Base-by-base conservation (phyloP, 2,797 vertebrate genomes). In the Sebastes elongatus region DNA sequence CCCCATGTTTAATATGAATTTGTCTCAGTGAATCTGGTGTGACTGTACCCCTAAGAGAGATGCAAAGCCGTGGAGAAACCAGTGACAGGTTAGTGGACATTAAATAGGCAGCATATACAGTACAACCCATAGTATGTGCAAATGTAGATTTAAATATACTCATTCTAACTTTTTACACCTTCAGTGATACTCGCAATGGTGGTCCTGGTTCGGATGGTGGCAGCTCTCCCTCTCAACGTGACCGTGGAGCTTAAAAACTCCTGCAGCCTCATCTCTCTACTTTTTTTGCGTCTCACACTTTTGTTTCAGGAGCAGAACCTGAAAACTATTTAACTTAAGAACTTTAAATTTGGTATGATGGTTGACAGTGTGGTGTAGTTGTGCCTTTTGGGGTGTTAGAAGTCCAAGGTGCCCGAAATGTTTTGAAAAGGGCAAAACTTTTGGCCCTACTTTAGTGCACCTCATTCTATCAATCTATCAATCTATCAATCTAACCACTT, bases 41-140 rank as follows among this genome's bases (percentile, higher is more conserved):
- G 13, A 11, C 3, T 61, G 0, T 0, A 53, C 10, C 3, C 5
- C n/a, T 52, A 20, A 3, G 0, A 25, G 2, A 6, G 3, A 10
- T 20, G 4, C 10, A 64, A 16, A 16, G 5, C 4, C 2, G 10
- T 3, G 3, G 7, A 30, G 18, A 3, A 16, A 14, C 20, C 23
- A 46, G 4, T 23, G 65, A 38, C 7, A 57, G 66, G 76, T 80
- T 35, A 64, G 73, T 72, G 32, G 35, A 22, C 42, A 77, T 27
- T 14, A 11, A 42, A 71, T 10, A 33, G 1, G 11, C 5, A 38
- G 2, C 38, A 69, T 22, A 11, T n/a, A n/a, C 3, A 49, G 46
- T 16, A 46, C 0, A 49, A 28, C 25, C 10, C 11, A 62, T n/a
- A 64, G 3, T 25, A 16, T 20, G 7, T 65, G 9, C 20, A 53